phyloP scores from a whole-genome alignment of 2,113 vertebrate genomes.

The Natator depressus region DNA sequence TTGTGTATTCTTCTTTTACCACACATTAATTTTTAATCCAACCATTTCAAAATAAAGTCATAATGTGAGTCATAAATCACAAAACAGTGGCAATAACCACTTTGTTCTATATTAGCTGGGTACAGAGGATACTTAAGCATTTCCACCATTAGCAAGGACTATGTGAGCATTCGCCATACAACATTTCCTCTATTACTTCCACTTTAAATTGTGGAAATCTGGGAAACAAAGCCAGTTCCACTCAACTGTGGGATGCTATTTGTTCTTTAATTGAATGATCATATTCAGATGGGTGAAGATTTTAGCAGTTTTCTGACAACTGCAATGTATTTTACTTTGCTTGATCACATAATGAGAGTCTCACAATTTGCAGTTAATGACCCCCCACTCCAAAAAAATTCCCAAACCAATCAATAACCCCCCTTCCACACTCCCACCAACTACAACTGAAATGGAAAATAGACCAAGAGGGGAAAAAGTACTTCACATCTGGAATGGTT shows the following conservation, averaged over 20 bases:
- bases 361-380: neutral
- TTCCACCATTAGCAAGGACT: slow-evolving; percentile 77
- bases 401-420: neutral
- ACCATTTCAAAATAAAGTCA: slow-evolving; percentile 81
- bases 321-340: neutral
- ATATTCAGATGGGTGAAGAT: slow-evolving; percentile 61
- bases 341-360: neutral
- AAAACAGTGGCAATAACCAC: slow-evolving; percentile 73
- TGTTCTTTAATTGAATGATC: slow-evolving; percentile 78
- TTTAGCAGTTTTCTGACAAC: slow-evolving; percentile 61
- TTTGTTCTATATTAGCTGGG: slow-evolving; percentile 73
- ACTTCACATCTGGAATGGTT: rapidly evolving
- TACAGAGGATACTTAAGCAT: slow-evolving; percentile 61
- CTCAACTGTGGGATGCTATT: slow-evolving; percentile 63
- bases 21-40: slow-evolving; percentile 84
- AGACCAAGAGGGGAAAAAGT: neutral
- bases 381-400: too few species aligned
- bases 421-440: neutral
- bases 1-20: slow-evolving; percentile 71
- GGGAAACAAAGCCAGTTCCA: slow-evolving; percentile 61
- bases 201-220: slow-evolving; percentile 61
- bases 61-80: slow-evolving; percentile 85
- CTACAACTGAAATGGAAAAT: neutral
- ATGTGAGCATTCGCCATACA: slow-evolving; percentile 45
- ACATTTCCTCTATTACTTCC: slow-evolving; percentile 59